Base-by-base conservation (phyloP, 2,113 vertebrate genomes). In the Daubentonia madagascariensis region DNA sequence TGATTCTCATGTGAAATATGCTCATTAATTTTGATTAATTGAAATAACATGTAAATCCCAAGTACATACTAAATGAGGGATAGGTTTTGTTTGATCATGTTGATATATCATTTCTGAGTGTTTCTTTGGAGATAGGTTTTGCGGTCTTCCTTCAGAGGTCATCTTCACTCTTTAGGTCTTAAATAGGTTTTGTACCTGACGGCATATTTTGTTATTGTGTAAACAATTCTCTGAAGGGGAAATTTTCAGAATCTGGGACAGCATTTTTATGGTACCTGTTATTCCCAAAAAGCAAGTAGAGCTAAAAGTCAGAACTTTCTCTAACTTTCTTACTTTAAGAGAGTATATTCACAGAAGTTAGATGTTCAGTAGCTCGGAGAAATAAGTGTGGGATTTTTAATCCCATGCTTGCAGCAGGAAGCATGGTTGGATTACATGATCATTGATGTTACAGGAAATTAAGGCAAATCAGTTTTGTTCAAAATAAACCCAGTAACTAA, bases 381-480 rank as follows among this genome's bases (percentile, higher is more conserved):
- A 54, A 73, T 81, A 11, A 9, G n/a, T 50, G 16, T 45, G 30
- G 7, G 20, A 1, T 32, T 50, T 81, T 65, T 65, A 76, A 57
- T 65, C 45, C 40, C 78, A 20, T 83, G 28, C 57, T 87, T 50
- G 48, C 32, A 54, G 16, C 20, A 57, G 70, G 89, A 94, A 91
- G 48, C 40, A 1, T 50, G 40, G n/a, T 83, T 52, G 61, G 43
- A 70, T 90, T 84, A 79, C 48, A 40, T 45, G 63, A n/a, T 83
- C 50, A 23, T 78, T 68, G 75, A 79, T 87, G 25, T 84, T 61
- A 85, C 52, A 48, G 76, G 48, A 97, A 93, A 73, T 93, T 48
- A 93, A 96, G 52, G n/a, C 43, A 85, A 48, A 91, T 79, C 43
- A 32, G 17, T 83, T 96, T 96, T 85, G 79, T 79, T 75, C 14